phyloP scores from a whole-genome alignment of 2,113 vertebrate species.

The Chloroceryle aenea region DNA sequence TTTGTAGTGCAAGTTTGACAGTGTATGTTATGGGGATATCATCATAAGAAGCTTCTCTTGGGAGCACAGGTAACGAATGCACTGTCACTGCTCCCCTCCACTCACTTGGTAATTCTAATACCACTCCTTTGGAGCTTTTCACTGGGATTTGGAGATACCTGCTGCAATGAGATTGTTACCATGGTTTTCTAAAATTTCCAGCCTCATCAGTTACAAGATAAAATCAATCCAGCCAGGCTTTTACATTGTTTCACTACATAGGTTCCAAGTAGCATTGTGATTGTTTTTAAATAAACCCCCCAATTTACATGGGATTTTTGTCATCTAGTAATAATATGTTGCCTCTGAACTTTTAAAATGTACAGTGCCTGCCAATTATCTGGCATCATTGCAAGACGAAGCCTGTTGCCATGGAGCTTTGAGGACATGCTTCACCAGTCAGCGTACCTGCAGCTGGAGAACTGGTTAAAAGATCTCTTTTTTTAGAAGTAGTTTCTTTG shows the following conservation, averaged over 20 bases:
- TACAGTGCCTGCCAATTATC: not conserved
- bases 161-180: not conserved
- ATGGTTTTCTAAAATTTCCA: not conserved
- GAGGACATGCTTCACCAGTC: not conserved
- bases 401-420: constrained; percentile 42
- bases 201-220: not conserved
- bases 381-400: not conserved
- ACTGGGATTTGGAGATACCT: not conserved
- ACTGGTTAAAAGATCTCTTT: not conserved
- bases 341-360: not conserved
- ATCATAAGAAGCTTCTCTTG: not conserved
- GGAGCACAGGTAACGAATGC: not conserved
- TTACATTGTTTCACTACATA: not conserved
- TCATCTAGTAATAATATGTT: constrained; percentile 11
- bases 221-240: not conserved
- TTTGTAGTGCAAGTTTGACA: not conserved
- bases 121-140: not conserved
- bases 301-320: not conserved
- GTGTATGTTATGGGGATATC: not conserved
- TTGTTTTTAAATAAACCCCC: not conserved
- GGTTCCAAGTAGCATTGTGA: not conserved
- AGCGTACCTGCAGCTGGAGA: not conserved
- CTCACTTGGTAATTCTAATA: not conserved
- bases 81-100: not conserved
- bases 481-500: not conserved